These are phyloP conservation scores for Operophtera brumata DNA, from an alignment of 2,888 invertebrate species.

Conservation along the genomic window DNA sequence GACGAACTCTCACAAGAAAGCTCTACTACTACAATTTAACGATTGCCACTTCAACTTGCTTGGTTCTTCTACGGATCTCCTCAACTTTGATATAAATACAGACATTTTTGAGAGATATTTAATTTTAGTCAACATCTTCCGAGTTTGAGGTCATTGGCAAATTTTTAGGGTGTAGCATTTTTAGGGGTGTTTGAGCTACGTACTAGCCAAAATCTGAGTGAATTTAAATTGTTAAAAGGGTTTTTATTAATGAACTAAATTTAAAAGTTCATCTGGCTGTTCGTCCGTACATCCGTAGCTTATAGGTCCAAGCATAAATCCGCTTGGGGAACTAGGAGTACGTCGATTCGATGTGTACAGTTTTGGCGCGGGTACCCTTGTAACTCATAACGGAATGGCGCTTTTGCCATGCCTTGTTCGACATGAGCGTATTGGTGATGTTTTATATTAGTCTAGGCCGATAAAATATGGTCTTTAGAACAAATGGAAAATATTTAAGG, in stretches of 20 bases:
- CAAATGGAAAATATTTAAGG: neutral
- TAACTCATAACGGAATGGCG: slow-evolving; percentile 57
- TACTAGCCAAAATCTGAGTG: too few relatives aligned
- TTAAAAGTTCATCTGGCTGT: slow-evolving; percentile 29
- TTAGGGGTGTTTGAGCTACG: too few relatives aligned
- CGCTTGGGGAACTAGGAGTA: slow-evolving; percentile 61
- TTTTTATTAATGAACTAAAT: neutral
- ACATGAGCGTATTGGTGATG: slow-evolving; percentile 37
- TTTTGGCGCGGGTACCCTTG: slow-evolving; percentile 61
- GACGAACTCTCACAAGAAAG: too few relatives aligned
- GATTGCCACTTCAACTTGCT: too few relatives aligned
- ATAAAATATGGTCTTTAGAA: slow-evolving; percentile 19
- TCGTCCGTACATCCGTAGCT: slow-evolving; percentile 45
- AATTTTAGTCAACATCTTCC: too few relatives aligned
- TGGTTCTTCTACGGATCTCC: too few relatives aligned
- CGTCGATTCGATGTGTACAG: slow-evolving; percentile 57
- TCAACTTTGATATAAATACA: too few relatives aligned
- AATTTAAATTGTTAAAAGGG: too few relatives aligned
- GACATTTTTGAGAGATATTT: too few relatives aligned
- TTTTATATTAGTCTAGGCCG: slow-evolving; percentile 27
- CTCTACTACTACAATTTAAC: too few relatives aligned
- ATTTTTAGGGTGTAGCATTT: too few relatives aligned
- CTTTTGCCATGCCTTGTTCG: slow-evolving; percentile 40
- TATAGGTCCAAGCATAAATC: slow-evolving; percentile 66
- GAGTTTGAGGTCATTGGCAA: too few relatives aligned